Conservation (phyloP, 1,140 invertebrate genomes). For the Drosophila tropicalis region DNA sequence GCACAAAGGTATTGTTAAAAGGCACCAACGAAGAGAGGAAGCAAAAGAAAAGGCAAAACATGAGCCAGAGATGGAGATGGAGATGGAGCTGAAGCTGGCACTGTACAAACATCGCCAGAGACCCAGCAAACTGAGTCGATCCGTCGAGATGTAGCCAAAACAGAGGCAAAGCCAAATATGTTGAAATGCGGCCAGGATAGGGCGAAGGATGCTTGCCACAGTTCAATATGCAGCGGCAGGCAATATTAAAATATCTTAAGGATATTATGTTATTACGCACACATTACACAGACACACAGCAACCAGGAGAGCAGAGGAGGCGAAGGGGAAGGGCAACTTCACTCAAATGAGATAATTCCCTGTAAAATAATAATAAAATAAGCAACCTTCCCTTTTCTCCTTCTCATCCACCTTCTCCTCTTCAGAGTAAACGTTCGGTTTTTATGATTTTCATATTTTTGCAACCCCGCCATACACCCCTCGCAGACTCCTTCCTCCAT, state of each 20-base stretch:
- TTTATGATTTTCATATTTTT: slow-evolving; percentile 79
- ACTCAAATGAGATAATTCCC: slow-evolving; percentile 82
- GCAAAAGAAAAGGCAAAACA: slow-evolving; percentile 32
- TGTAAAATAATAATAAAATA: slow-evolving; percentile 83
- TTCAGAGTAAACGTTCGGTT: slow-evolving; percentile 22
- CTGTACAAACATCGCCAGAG: slow-evolving; percentile 57
- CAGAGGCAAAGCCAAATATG: slow-evolving; percentile 77
- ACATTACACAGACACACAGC: slow-evolving; percentile 61
- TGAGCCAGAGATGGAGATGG: not conserved
- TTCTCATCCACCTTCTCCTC: not conserved
- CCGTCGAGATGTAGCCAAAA: slow-evolving; percentile 43
- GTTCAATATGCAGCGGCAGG: slow-evolving; percentile 81
- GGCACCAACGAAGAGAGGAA: slow-evolving; percentile 24
- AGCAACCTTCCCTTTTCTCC: slow-evolving; percentile 47
- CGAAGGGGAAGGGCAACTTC: slow-evolving; percentile 52
- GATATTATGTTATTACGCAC: slow-evolving; percentile 82
- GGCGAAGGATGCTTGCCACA: slow-evolving; percentile 55
- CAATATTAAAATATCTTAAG: slow-evolving; percentile 82
- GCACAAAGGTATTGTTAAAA: slow-evolving; percentile 82
- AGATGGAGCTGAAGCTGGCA: slow-evolving; percentile 22
- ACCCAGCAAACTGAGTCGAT: slow-evolving; percentile 9
- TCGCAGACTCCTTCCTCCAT: not conserved
- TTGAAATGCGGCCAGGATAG: slow-evolving; percentile 73
- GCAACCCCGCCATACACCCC: slow-evolving; percentile 34
- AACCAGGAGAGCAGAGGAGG: not conserved